A percentile compares a stretch with the other conserved stretches of the same genome.
These are phyloP conservation scores for Cyphomyrus discorhynchus DNA, from an alignment of 2,113 vertebrate species.

Conservation along the genomic window DNA sequence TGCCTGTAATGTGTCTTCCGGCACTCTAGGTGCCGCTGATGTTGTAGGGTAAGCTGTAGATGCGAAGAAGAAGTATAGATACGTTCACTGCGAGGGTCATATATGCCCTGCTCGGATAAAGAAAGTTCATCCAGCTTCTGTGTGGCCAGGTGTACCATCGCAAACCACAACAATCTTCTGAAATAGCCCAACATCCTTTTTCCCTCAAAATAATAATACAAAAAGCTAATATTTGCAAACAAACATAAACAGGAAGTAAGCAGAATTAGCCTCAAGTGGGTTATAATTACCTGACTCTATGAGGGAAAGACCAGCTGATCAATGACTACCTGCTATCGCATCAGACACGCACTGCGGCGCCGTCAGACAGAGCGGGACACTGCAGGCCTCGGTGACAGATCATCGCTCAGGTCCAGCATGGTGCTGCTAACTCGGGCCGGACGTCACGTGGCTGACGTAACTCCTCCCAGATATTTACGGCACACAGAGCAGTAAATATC, in stretches of 20 bases:
- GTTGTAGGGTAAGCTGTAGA: background rate
- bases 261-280: slow-evolving; percentile 69
- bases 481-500: slow-evolving; percentile 31
- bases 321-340: slow-evolving; percentile 67
- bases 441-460: slow-evolving; percentile 53
- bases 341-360: slow-evolving; percentile 49
- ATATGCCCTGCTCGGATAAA: background rate
- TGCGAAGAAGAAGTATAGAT: background rate
- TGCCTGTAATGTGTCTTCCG: background rate
- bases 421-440: slow-evolving; percentile 54
- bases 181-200: slow-evolving; percentile 24
- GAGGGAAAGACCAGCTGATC: slow-evolving; percentile 66
- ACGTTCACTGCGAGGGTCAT: background rate
- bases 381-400: slow-evolving; percentile 62
- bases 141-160: background rate
- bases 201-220: slow-evolving; percentile 44
- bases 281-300: slow-evolving; percentile 77
- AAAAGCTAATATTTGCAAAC: slow-evolving; percentile 1
- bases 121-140: background rate
- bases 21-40: background rate
- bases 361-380: slow-evolving; percentile 48
- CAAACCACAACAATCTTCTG: slow-evolving; percentile 17
- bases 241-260: slow-evolving; percentile 38
- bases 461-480: slow-evolving; percentile 54
- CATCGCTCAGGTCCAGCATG: slow-evolving; percentile 59